Conservation (phyloP, 2,888 invertebrate species). For the Rotaria magnacalcarata region DNA sequence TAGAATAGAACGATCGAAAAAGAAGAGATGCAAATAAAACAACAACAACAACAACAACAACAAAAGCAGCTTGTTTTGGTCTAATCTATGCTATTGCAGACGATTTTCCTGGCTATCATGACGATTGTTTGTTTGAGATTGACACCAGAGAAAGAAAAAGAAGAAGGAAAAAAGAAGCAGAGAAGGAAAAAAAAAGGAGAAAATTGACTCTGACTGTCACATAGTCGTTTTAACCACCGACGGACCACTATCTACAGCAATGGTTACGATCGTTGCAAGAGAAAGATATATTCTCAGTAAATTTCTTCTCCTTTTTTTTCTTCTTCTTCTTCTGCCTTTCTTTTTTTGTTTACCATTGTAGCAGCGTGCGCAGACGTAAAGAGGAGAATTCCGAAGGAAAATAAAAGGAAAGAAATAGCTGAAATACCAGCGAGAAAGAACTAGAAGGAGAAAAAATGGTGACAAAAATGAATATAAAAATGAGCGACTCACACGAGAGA, state of each 20-base stretch:
- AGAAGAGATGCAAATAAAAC: not conserved
- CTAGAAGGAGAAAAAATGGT: not conserved
- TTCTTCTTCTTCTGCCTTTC: not conserved
- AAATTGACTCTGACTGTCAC: not conserved
- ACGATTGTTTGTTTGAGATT: not conserved
- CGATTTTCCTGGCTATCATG: not conserved
- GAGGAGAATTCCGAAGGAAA: not conserved
- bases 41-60: no score
- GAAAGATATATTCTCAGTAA: not conserved
- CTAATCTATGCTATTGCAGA: not conserved
- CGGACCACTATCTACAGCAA: not conserved
- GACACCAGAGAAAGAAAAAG: not conserved
- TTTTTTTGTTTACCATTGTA: not conserved
- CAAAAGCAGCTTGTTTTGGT: not conserved
- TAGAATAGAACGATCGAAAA: constrained; percentile 3
- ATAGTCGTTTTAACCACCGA: constrained; percentile 5
- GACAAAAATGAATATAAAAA: not conserved
- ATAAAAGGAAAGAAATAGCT: not conserved
- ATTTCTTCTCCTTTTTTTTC: not conserved
- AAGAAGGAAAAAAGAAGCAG: not conserved
- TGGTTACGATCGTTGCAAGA: not conserved
- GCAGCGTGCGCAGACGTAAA: not conserved
- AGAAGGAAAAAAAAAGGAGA: not conserved
- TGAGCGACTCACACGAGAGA: not conserved
- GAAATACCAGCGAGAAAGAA: not conserved